phyloP scores from a whole-genome alignment of 1,140 invertebrate genomes.

The Cydia fagiglandana region DNA sequence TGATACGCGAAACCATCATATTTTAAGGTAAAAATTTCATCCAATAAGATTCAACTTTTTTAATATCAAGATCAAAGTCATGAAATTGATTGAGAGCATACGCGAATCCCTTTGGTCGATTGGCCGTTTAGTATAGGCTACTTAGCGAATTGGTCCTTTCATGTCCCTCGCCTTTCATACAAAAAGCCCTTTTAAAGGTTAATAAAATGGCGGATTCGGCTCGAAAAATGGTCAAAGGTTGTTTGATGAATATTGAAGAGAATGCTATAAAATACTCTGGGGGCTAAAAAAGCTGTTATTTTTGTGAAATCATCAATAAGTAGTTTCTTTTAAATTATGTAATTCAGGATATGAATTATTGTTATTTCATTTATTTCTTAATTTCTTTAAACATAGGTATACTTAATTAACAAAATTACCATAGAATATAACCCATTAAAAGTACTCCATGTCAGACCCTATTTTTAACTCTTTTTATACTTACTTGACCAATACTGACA shows the following conservation, averaged over 20 bases:
- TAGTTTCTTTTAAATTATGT: too few relatives aligned
- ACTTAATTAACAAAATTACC: too few relatives aligned
- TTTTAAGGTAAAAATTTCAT: background rate
- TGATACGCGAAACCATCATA: background rate
- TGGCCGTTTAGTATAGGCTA: conserved; percentile 45
- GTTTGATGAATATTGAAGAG: conserved; percentile 2
- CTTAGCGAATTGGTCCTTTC: conserved; percentile 49
- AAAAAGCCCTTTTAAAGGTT: conserved; percentile 31
- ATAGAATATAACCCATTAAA: too few relatives aligned
- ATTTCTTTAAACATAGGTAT: too few relatives aligned
- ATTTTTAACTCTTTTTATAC: too few relatives aligned
- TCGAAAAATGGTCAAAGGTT: conserved; percentile 6
- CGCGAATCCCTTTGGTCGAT: conserved; percentile 40
- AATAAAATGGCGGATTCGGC: conserved; percentile 23
- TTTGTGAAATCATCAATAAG: too few relatives aligned
- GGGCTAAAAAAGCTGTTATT: background rate
- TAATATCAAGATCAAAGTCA: conserved; percentile 38
- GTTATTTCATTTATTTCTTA: too few relatives aligned
- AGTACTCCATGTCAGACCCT: too few relatives aligned
- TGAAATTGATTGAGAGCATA: conserved; percentile 33
- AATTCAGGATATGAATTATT: too few relatives aligned
- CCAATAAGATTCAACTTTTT: background rate
- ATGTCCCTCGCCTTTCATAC: conserved; percentile 40
- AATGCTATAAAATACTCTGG: background rate
- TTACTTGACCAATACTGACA: too few relatives aligned